Percentiles rank a stretch among this genome's conserved stretches.
These are phyloP conservation scores for Trichomycterus rosablanca DNA, from an alignment of 2,113 vertebrate genomes.

Conservation along the genomic window DNA sequence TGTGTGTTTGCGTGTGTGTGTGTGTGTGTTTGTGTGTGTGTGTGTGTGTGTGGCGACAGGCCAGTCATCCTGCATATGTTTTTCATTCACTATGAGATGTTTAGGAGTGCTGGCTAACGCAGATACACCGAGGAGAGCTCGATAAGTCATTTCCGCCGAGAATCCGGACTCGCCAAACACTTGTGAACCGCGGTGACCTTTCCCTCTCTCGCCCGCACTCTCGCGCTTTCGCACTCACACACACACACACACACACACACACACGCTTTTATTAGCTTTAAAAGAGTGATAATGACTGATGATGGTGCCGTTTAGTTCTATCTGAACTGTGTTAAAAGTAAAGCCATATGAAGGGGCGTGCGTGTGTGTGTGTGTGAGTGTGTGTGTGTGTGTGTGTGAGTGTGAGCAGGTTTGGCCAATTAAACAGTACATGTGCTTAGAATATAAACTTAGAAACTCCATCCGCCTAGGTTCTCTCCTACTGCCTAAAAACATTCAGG, in stretches of 20 bases:
- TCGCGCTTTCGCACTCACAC: neutral
- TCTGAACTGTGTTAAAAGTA: slow-evolving; percentile 6
- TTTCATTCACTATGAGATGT: slow-evolving; percentile 34
- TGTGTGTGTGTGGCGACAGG: slow-evolving; percentile 19
- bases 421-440: neutral
- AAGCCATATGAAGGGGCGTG: neutral
- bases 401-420: neutral
- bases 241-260: neutral
- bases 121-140: slow-evolving; percentile 32
- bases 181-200: slow-evolving; percentile 21
- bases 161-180: slow-evolving; percentile 22
- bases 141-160: slow-evolving; percentile 37
- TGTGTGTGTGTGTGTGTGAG: neutral
- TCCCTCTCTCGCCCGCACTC: neutral
- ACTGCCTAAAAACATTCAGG: too few species aligned
- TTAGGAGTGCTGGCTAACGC: slow-evolving; percentile 32
- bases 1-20: slow-evolving; percentile 3
- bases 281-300: slow-evolving; percentile 22
- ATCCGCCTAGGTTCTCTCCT: too few species aligned
- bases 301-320: slow-evolving; percentile 1
- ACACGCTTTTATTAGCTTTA: slow-evolving; percentile 6
- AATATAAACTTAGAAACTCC: too few species aligned
- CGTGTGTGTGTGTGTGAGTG: neutral
- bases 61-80: slow-evolving; percentile 37
- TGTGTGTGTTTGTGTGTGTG: slow-evolving; percentile 9